Conservation (phyloP, 2,113 vertebrate genomes). For the Sphaerodactylus townsendi region DNA sequence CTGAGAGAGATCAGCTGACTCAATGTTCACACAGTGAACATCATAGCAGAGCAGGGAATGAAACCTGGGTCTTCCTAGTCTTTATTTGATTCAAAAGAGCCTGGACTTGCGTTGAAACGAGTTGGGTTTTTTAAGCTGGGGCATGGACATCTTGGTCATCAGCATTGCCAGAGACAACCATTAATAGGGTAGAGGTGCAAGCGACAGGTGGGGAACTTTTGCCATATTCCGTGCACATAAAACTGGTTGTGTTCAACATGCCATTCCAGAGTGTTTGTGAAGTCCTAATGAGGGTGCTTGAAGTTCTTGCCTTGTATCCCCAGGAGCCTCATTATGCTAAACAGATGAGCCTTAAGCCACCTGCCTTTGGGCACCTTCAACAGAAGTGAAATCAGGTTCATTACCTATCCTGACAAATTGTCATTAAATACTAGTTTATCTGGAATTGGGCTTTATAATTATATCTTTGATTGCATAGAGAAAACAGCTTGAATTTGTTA, state of each 20-base stretch:
- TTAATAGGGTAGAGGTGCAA: no score
- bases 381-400: slow-evolving; percentile 58
- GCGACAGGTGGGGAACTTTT: no score
- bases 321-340: slow-evolving; percentile 62
- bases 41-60: no score
- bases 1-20: no score
- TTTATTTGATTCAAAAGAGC: no score
- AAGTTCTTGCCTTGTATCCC: slow-evolving; percentile 51
- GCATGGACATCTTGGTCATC: no score
- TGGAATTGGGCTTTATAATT: slow-evolving; percentile 69
- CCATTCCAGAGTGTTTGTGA: slow-evolving; percentile 43
- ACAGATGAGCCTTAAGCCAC: slow-evolving; percentile 61
- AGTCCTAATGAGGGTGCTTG: slow-evolving; percentile 49
- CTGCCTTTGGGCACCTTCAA: slow-evolving; percentile 59
- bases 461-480: slow-evolving; percentile 64
- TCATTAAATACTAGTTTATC: slow-evolving; percentile 63
- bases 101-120: no score
- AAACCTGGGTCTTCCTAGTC: no score
- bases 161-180: no score
- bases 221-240: neutral
- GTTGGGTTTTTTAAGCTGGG: no score
- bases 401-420: slow-evolving; percentile 62
- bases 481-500: slow-evolving; percentile 55
- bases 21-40: no score
- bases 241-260: slow-evolving; percentile 25